Evolutionary conservation across 2,888 invertebrate species (phyloP), one percentile per base, ranked within the genome.

Genomic region (Catonia carolina): DNA sequence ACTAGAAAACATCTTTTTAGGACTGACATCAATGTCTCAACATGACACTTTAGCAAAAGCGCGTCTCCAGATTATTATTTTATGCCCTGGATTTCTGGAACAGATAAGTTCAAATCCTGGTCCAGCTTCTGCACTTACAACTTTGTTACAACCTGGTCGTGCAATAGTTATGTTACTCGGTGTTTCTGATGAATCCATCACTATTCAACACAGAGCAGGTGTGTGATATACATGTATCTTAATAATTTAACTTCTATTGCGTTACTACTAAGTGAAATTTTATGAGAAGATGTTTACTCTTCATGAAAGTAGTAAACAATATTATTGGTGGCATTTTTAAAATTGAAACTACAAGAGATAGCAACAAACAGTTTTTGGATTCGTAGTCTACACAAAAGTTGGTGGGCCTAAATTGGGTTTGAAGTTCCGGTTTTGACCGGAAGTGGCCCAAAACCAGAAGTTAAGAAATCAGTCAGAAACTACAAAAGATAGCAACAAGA

Each of bases 141-240:
- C 76, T 53, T 69, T 84, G 39, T 74, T 88, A 59, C 78, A 81
- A 65, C 76, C 83, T 1, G 87, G 88, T 60, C 83, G 86, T 65
- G 83, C 89, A 10, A 73, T 92, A 58, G 87, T 86, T 8, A 85
- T 92, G 77, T 75, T 91, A 65, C 75, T 92, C 27, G 91, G 91
- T 1, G 86, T 90, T 1, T 80, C 82, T 56, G 89, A 86, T 67
- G 79, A 78, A 48, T 81, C 85, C 65, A 75, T 90, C 45, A 79
- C 81, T 55, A 81, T 84, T 53, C 76, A 78, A 60, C 86, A 89
- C 67, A 81, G 79, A 70, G 80, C 80, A 73, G 83, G 85, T 84
- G 73, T 36, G 60, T 59, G n/a, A 31, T 20, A 15, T 14, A n/a
- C n/a, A 5, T 33, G 33, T 33, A 33, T 7, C 33, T 33, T 10